Evolutionary conservation across 2,113 vertebrate genomes (phyloP).

Genomic region (Cephalopholis sonnerati): DNA sequence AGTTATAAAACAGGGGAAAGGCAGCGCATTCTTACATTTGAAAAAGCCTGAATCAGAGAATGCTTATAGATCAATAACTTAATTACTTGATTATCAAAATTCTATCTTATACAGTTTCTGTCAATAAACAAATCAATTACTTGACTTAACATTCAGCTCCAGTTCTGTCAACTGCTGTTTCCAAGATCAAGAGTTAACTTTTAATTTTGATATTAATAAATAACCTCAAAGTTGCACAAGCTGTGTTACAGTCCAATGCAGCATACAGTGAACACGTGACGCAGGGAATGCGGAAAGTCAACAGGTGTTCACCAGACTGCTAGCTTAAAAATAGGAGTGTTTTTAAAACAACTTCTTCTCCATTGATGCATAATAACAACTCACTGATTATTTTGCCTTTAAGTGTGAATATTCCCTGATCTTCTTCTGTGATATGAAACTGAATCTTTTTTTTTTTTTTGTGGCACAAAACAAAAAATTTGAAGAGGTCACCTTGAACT

Average conservation of each 20-base stretch:
- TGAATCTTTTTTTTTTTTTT: background rate
- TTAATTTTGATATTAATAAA: background rate
- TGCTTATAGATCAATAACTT: background rate
- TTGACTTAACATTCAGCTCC: background rate
- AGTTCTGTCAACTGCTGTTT: background rate
- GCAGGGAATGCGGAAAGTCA: background rate
- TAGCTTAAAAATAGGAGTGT: constrained; percentile 9
- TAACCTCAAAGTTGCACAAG: background rate
- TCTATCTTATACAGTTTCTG: background rate
- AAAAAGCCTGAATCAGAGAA: background rate
- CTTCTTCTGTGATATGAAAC: background rate
- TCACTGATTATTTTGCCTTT: background rate
- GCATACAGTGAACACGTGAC: background rate
- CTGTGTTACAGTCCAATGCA: background rate
- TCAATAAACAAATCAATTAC: background rate
- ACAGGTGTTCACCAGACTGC: constrained; percentile 15
- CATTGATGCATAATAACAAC: background rate
- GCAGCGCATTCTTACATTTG: no score
- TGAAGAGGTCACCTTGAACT: background rate
- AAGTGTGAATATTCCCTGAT: background rate
- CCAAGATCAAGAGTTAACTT: background rate
- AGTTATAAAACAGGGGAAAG: background rate
- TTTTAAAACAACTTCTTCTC: background rate
- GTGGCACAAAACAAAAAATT: background rate
- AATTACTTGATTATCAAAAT: background rate